Evolutionary conservation across 2,113 vertebrate species (phyloP).

Genomic region (Marmota flaviventris): DNA sequence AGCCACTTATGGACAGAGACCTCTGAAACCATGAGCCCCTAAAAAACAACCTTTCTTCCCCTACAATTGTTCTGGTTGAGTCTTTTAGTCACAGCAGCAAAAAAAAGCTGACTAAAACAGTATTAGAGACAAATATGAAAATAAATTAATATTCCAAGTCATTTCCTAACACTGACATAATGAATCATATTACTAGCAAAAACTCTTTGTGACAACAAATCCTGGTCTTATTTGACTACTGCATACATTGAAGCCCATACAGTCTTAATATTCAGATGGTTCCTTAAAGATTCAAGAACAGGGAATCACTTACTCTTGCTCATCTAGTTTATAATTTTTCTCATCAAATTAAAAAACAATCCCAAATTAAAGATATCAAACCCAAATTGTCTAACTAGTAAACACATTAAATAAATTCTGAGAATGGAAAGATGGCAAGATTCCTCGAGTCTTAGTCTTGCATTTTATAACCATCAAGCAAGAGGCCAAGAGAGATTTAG

Average conservation of each 20-base stretch:
- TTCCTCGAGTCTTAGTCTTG: background rate
- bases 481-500: background rate
- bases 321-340: background rate
- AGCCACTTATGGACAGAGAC: no score
- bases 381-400: background rate
- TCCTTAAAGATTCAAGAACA: background rate
- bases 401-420: conserved; percentile 18
- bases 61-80: no score
- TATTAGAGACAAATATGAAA: background rate
- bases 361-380: conserved; percentile 10
- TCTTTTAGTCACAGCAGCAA: no score
- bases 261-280: background rate
- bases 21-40: no score
- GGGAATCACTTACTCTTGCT: background rate
- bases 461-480: background rate
- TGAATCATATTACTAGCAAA: background rate
- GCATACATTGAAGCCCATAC: background rate
- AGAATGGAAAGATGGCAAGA: background rate
- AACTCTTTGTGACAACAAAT: background rate
- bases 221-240: background rate
- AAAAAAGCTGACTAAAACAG: no score
- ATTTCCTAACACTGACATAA: background rate
- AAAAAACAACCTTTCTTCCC: no score
- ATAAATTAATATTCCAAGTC: background rate
- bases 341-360: conserved; percentile 7